Conservation (phyloP, 2,113 vertebrate species). For the Rhodinocichla rosea region DNA sequence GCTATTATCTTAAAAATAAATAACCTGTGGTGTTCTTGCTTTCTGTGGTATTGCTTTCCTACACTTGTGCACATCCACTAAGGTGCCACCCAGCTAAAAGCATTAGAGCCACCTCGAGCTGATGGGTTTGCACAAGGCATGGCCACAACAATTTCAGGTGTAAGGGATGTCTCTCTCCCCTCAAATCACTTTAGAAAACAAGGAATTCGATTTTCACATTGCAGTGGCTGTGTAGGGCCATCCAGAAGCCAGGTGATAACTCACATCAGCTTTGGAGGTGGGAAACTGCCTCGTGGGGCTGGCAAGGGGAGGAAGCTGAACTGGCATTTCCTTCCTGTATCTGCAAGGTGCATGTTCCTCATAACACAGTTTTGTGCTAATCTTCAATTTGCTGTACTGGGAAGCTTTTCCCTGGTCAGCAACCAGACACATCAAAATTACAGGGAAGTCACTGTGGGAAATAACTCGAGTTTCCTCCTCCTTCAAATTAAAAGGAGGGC, state of each 20-base stretch:
- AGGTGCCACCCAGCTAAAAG: background rate
- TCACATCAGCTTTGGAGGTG: conserved; percentile 15
- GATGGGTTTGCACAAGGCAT: background rate
- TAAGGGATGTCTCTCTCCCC: background rate
- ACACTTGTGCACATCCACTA: background rate
- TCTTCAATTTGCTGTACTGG: background rate
- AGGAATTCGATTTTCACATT: background rate
- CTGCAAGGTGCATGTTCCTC: background rate
- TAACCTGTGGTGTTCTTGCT: background rate
- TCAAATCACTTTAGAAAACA: background rate
- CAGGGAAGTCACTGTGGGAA: background rate
- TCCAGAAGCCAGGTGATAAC: background rate
- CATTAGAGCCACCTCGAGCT: background rate
- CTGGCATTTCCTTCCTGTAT: background rate
- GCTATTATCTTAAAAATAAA: background rate
- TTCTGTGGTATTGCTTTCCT: background rate
- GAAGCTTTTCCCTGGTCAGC: background rate
- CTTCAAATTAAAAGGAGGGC: background rate
- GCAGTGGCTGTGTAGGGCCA: background rate
- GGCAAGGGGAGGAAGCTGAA: conserved; percentile 20
- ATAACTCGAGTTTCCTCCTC: background rate
- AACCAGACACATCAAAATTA: background rate
- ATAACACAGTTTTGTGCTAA: conserved; percentile 3
- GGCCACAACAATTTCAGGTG: background rate
- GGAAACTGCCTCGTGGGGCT: background rate